Evolutionary conservation across 2,113 vertebrate species (phyloP), one percentile per base, ranked within the genome.

Genomic region (Archilochus colubris): DNA sequence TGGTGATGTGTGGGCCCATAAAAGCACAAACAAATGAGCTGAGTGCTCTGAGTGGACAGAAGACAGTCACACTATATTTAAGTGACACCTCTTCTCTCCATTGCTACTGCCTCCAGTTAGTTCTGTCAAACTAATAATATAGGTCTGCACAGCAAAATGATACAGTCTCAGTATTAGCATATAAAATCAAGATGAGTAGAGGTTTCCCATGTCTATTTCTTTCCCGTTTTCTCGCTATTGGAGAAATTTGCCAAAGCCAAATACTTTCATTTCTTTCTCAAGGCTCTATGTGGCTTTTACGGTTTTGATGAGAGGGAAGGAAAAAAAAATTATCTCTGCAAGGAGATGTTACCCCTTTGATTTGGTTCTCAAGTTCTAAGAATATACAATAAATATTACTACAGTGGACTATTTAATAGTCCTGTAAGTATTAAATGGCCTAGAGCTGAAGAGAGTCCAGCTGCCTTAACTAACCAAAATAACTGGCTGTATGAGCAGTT

Each of bases 161-260:
- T 81, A 95, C 85, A 75, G 75, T 77, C 93, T 96, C 73, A 59
- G 96, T 30, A 97, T 97, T 97, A 95, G 66, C 88, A 81, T 95
- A 93, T 68, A 97, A 88, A 97, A 94, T 96, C 97, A 88, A 91
- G 85, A 86, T 96, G 97, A 95, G 75, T 97, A 64, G 63, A 93
- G 86, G 83, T 95, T 97, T 93, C 76, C 80, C 64, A 20, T 69
- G 82, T 63, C 86, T 97, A 97, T 97, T 97, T 96, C 85, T 95
- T 90, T 63, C 66, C 61, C 58, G 36, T 92, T 93, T 97, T 95
- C 92, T 93, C 74, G 14, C 91, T 86, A 22, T 79, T 80, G 48
- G 74, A 96, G 83, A 96, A 88, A 94, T 89, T 96, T 89, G 83
- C 83, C 95, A 97, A 97, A 96, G 89, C 82, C 33, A 89, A 91